Evolutionary conservation across 2,797 vertebrate species (phyloP).

Genomic region (Pogoniulus pusillus): DNA sequence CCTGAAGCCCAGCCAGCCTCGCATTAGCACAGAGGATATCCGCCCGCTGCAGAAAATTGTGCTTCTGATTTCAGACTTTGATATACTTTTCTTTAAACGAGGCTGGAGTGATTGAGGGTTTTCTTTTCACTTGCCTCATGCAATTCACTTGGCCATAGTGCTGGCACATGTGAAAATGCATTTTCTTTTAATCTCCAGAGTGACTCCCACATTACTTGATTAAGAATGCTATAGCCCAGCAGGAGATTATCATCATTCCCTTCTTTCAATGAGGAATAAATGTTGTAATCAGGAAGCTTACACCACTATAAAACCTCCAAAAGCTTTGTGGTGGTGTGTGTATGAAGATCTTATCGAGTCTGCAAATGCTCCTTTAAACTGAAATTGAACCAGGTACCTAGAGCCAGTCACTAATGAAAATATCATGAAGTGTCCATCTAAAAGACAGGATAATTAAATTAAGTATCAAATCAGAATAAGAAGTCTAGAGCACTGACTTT

Average conservation of each 20-base stretch:
- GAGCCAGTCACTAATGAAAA: background rate
- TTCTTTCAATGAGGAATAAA: background rate
- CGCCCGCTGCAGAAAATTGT: background rate
- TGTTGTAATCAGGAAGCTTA: background rate
- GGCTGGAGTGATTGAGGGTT: background rate
- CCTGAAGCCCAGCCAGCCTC: background rate
- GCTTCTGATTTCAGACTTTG: background rate
- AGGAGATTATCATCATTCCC: background rate
- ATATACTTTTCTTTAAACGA: background rate
- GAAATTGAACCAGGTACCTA: background rate
- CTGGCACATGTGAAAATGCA: background rate
- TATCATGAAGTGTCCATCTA: background rate
- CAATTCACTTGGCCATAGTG: background rate
- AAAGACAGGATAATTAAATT: background rate
- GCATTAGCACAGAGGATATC: fast-evolving
- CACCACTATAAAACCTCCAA: background rate
- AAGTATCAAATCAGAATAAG: background rate
- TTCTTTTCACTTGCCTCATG: background rate
- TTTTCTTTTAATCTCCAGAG: background rate
- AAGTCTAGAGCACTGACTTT: background rate
- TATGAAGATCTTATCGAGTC: background rate
- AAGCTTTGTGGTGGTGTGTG: background rate
- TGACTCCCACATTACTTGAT: background rate
- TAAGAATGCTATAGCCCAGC: background rate
- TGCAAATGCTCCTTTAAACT: background rate